Conservation (phyloP, 2,113 vertebrate genomes). For the Chionomys nivalis region DNA sequence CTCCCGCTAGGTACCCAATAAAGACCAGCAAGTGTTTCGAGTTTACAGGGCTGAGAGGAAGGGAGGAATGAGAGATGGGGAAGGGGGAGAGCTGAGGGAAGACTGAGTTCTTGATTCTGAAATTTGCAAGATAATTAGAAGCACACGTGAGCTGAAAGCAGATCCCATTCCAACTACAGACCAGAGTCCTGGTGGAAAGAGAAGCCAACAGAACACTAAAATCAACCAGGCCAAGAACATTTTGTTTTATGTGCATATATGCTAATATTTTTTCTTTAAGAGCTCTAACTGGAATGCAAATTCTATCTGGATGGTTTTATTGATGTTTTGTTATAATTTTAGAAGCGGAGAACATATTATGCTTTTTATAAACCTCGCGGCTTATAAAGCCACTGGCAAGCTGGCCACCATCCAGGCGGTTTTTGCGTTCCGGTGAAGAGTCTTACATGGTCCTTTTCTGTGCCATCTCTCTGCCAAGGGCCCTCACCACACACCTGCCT, state of each 20-base stretch:
- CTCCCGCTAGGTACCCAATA: background rate
- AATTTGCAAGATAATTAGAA: background rate
- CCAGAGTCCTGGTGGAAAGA: background rate
- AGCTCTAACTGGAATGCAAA: slow-evolving; percentile 49
- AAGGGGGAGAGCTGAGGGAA: background rate
- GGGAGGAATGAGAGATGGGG: background rate
- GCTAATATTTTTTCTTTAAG: background rate
- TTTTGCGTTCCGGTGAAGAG: slow-evolving; percentile 57
- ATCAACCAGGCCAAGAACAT: background rate
- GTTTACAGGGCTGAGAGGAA: background rate
- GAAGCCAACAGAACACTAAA: background rate
- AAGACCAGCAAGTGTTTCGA: background rate
- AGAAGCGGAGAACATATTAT: slow-evolving; percentile 59
- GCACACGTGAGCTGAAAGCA: background rate
- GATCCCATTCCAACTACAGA: background rate
- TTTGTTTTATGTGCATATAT: slow-evolving; percentile 34
- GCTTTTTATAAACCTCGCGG: slow-evolving; percentile 73
- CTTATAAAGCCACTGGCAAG: slow-evolving; percentile 70
- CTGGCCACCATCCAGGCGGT: slow-evolving; percentile 66
- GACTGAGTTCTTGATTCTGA: background rate
- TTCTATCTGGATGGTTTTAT: slow-evolving; percentile 34
- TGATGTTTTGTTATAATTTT: slow-evolving; percentile 67
- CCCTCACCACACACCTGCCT: background rate
- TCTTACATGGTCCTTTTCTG: slow-evolving; percentile 57
- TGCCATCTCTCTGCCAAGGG: slow-evolving; percentile 53